Conservation (phyloP, 2,797 vertebrate genomes). For the Telmatherina bonti region DNA sequence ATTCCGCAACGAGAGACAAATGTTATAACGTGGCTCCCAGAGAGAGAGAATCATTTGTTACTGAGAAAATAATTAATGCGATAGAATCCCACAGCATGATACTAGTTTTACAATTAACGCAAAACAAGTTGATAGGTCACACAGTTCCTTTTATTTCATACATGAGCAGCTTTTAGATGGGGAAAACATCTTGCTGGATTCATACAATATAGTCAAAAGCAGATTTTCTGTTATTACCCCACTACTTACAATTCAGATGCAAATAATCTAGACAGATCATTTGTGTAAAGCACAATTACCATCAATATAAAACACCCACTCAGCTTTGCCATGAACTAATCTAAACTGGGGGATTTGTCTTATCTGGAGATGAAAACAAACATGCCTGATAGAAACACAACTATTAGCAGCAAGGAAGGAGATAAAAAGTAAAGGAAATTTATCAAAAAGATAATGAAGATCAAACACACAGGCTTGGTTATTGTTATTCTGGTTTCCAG, state of each 20-base stretch:
- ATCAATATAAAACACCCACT: constrained; percentile 71
- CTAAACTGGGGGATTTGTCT: constrained; percentile 72
- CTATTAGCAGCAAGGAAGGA: constrained; percentile 38
- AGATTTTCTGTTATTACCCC: constrained; percentile 66
- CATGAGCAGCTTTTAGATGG: constrained; percentile 65
- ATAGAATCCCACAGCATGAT: constrained; percentile 58
- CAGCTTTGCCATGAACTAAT: constrained; percentile 54
- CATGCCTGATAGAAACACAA: constrained; percentile 23
- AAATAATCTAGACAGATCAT: constrained; percentile 77
- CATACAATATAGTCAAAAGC: constrained; percentile 56
- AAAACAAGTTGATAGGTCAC: constrained; percentile 69
- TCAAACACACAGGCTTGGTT: constrained; percentile 72
- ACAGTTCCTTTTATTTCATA: constrained; percentile 65
- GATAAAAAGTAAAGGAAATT: constrained; percentile 56
- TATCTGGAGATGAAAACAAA: constrained; percentile 63
- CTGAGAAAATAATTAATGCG: constrained; percentile 54
- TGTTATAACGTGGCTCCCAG: constrained; percentile 35
- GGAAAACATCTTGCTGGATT: constrained; percentile 54
- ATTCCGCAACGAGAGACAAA: constrained; percentile 36
- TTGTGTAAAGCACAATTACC: constrained; percentile 80
- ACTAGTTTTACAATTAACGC: constrained; percentile 64
- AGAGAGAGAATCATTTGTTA: constrained; percentile 62
- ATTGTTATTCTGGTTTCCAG: constrained; percentile 77
- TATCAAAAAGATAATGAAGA: constrained; percentile 83
- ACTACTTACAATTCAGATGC: constrained; percentile 70